Base-by-base conservation (phyloP, 2,888 invertebrate genomes). In the Cheilosia vernalis region DNA sequence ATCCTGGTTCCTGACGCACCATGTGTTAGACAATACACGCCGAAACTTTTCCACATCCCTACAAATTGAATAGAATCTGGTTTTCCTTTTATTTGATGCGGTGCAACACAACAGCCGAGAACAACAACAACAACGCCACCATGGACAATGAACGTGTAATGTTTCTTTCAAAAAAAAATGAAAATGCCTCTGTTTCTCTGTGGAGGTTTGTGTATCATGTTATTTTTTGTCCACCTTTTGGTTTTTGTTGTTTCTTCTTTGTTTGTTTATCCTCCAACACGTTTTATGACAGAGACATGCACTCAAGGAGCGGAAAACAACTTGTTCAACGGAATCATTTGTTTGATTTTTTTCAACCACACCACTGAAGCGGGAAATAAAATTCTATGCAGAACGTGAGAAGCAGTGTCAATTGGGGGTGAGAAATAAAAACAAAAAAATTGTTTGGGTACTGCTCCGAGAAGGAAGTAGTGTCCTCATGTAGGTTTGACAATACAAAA, bases 271-370 rank as follows among this genome's bases (percentile, higher is more conserved):
- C 37, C 66, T 76, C 72, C 56, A 72, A 63, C 85, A 85, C 85
- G 85, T 85, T 85, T 85, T 85, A 85, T 85, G 85, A 85, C 76
- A 85, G 76, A 67, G 76, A 70, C 85, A 85, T 85, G 85, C 85
- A 85, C 85, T 85, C 81, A 85, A 76, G 85, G n/a, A 81, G 42
- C 76, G 85, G 56, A 85, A 85, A 85, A 85, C 85, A 85, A 85
- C 76, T 81, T 85, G 85, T 85, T 81, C 76, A 80, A 63, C 61
- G 72, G 66, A 81, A 72, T 85, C 85, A 85, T 80, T 80, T 76
- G 60, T 80, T 81, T 81, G 76, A 77, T 76, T 85, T 81, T 56
- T 40, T 53, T 37, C 33, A 13, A 24, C 21, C 10, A 5, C 21
- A 17, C 21, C 15, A 47, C 37, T 13, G 10, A 53, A 61, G 21